Conservation (phyloP, 1,140 invertebrate species). For the Cyclina sinensis region DNA sequence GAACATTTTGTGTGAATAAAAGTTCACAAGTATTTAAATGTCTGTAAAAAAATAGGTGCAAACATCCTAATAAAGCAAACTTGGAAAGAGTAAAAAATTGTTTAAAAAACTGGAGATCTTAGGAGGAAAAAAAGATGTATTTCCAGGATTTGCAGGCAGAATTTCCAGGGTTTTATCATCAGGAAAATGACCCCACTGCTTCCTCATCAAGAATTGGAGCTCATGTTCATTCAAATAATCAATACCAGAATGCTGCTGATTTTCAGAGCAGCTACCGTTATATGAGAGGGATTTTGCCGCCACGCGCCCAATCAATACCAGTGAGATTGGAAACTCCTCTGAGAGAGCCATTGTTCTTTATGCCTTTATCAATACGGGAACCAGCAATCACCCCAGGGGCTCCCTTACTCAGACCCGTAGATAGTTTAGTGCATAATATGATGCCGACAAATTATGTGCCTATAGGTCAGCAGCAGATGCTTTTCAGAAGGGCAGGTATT, state of each 20-base stretch:
- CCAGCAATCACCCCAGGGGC: slow-evolving; percentile 10
- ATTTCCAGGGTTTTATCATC: slow-evolving; percentile 37
- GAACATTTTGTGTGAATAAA: too few species aligned
- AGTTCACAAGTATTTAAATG: too few species aligned
- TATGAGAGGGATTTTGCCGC: slow-evolving; percentile 49
- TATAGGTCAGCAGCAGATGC: slow-evolving; percentile 46
- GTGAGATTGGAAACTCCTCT: slow-evolving; percentile 37
- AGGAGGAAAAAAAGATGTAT: slow-evolving; percentile 3
- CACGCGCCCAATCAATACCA: slow-evolving; percentile 45
- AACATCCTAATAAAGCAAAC: too few species aligned
- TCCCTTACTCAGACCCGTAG: slow-evolving; percentile 31
- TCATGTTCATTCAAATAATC: slow-evolving; percentile 41
- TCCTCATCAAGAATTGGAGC: slow-evolving; percentile 32
- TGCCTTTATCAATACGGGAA: slow-evolving; percentile 14
- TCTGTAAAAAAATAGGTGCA: too few species aligned
- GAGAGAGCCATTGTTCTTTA: slow-evolving; percentile 35
- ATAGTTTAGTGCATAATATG: slow-evolving; percentile 42
- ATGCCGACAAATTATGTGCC: slow-evolving; percentile 64
- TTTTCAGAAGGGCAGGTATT: slow-evolving; percentile 51
- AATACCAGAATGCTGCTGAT: slow-evolving; percentile 33
- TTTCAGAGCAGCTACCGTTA: slow-evolving; percentile 18
- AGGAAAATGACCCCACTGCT: slow-evolving; percentile 32
- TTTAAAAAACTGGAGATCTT: not conserved
- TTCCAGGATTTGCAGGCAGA: slow-evolving; percentile 44
- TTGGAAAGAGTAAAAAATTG: too few species aligned